Conservation (phyloP, 35 echinoderm and acorn worm species). For the Holothuria glaberrima region DNA sequence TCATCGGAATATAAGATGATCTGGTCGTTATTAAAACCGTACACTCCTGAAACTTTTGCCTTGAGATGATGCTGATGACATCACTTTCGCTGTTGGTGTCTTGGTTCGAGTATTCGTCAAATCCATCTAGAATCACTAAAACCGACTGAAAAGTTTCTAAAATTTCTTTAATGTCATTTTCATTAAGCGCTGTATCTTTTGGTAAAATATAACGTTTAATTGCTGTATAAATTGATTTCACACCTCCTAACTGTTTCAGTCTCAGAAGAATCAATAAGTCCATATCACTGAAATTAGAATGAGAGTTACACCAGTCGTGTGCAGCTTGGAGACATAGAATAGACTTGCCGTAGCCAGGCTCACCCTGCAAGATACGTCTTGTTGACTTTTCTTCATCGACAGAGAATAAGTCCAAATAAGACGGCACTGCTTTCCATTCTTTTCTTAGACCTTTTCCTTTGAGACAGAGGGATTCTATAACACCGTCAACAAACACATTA, state of each 20-base stretch:
- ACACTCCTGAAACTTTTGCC: background rate
- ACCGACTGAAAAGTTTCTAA: background rate
- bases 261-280: background rate
- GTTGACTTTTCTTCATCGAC: too few relatives aligned
- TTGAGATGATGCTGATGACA: background rate
- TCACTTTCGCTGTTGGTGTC: background rate
- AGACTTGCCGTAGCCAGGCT: slow-evolving; percentile 18
- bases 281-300: background rate
- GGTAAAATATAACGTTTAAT: slow-evolving; percentile 20
- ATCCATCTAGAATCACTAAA: background rate
- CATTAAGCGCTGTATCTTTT: background rate
- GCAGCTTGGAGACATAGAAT: background rate
- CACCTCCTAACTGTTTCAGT: background rate
- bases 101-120: slow-evolving; percentile 12
- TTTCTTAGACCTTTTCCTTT: background rate
- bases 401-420: background rate
- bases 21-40: background rate
- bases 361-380: background rate
- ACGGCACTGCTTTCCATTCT: background rate
- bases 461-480: background rate
- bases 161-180: background rate
- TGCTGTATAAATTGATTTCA: background rate
- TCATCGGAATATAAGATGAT: background rate
- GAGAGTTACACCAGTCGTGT: slow-evolving; percentile 5
- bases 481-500: background rate